phyloP scores from a whole-genome alignment of 2,888 invertebrate species.

The Phalera bucephala region DNA sequence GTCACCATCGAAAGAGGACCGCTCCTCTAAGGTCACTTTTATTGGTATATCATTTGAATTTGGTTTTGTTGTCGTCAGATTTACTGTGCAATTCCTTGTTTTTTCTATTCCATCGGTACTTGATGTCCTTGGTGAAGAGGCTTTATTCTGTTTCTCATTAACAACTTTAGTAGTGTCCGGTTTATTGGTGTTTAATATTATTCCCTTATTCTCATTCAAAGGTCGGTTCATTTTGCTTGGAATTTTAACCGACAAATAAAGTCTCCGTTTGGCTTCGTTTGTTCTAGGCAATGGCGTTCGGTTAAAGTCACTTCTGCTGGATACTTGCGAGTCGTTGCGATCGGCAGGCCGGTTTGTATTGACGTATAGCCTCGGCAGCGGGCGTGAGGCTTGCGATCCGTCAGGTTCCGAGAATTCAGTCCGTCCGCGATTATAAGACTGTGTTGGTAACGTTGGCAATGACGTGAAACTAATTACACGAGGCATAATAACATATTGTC shows the following conservation, averaged over 20 bases:
- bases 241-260: slow-evolving; percentile 23
- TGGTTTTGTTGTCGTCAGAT: no score
- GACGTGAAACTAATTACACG: slow-evolving; percentile 25
- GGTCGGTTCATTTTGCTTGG: slow-evolving; percentile 16
- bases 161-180: no score
- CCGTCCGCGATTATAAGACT: not conserved
- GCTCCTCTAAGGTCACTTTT: slow-evolving; percentile 40
- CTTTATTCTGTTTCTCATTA: slow-evolving; percentile 1
- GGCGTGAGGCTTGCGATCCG: not conserved
- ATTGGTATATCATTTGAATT: not conserved
- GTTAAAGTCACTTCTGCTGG: slow-evolving; percentile 17
- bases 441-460: slow-evolving; percentile 8
- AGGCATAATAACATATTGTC: slow-evolving; percentile 36
- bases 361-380: slow-evolving; percentile 21
- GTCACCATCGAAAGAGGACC: slow-evolving; percentile 54
- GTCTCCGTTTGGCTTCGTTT: slow-evolving; percentile 23
- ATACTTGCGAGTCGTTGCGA: slow-evolving; percentile 13
- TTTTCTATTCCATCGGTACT: no score
- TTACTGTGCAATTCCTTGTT: no score
- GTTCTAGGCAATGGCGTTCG: slow-evolving; percentile 24
- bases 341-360: slow-evolving; percentile 19
- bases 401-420: not conserved
- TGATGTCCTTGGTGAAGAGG: not conserved
- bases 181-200: slow-evolving; percentile 2
- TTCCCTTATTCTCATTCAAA: slow-evolving; percentile 16